A percentile compares a stretch with the other conserved stretches of the same genome.
Evolutionary conservation across 2,888 invertebrate species (phyloP).

Genomic region (Linyphia triangularis): DNA sequence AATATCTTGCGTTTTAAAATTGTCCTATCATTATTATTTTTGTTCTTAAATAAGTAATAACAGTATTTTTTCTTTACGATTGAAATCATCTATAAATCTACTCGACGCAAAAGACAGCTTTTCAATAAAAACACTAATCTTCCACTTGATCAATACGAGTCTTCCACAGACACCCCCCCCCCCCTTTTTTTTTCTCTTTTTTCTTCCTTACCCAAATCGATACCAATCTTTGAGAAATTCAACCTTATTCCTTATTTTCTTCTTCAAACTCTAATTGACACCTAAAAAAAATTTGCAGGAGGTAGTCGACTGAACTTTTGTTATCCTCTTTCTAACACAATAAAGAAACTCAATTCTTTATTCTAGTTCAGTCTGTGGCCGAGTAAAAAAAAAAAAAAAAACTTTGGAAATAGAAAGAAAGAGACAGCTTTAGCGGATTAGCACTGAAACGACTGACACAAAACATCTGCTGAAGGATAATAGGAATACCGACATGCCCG

Average conservation of each 20-base stretch:
- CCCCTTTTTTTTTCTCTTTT: neutral
- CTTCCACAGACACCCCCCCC: too few relatives aligned
- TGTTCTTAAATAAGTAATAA: too few relatives aligned
- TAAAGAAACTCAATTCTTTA: conserved; percentile 36
- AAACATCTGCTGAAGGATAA: conserved; percentile 64
- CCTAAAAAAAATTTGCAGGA: conserved; percentile 25
- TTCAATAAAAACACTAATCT: neutral
- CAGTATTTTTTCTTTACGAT: neutral
- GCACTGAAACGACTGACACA: conserved; percentile 67
- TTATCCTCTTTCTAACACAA: conserved; percentile 14
- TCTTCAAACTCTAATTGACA: conserved; percentile 40
- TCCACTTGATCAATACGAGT: neutral
- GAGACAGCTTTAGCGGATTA: conserved; percentile 71
- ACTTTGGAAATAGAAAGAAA: conserved; percentile 4
- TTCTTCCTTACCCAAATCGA: neutral
- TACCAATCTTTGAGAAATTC: neutral
- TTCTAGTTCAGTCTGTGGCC: neutral
- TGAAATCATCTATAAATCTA: neutral
- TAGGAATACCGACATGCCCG: conserved; percentile 53
- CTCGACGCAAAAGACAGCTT: neutral
- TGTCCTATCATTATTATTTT: too few relatives aligned
- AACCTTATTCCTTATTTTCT: neutral
- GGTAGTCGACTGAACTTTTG: neutral
- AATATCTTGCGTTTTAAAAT: too few relatives aligned
- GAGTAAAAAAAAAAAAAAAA: neutral